Base-by-base conservation (phyloP, 2,888 invertebrate species). In the Eumerus sabulonum region DNA sequence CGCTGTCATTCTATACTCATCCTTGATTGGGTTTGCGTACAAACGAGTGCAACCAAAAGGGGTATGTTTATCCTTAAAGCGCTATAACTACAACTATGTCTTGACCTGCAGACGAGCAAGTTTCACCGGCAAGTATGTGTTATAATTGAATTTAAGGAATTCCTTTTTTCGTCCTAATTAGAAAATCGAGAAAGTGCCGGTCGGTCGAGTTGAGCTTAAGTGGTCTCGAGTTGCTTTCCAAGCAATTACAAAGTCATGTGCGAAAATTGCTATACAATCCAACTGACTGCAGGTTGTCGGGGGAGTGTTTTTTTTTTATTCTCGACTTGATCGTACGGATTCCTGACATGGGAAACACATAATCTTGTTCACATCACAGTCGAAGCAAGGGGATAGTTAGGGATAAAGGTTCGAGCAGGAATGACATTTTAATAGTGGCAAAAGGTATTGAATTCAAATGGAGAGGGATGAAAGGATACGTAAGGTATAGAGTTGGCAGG, bases 181-280 rank as follows among this genome's bases (percentile, higher is more conserved):
- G 74, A 68, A 73, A 79, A 79, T 64, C 74, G 73, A 74, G 70
- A 60, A 74, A 79, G 68, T 74, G 68, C 60, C 64, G 27, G 59
- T 79, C 64, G 48, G 68, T 38, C 64, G 66, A 38, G 36, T 48
- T 71, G 3, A n/a, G 3, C 66, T 59, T 76, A 72, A 76, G 72
- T 60, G 66, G 66, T 47, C 60, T 79, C 74, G 60, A 70, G 74
- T 79, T 79, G 68, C 74, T 64, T 73, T 13, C 57, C 48, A 63
- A 73, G 67, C 73, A 63, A 68, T 73, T 68, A 77, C 72, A 51
- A 53, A 17, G 53, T 53, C 51, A 53, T 45, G 3, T 44, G 27
- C 7, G 50, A 16, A 18, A 12, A 40, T 36, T 35, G 45, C 14
- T 45, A 13, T 45, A 9, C 16, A 4, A 48, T 38, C 1, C 36